A percentile compares a stretch with the other conserved stretches of the same genome.
Conservation (phyloP, 2,113 vertebrate genomes). For the Trematomus loennbergii region DNA sequence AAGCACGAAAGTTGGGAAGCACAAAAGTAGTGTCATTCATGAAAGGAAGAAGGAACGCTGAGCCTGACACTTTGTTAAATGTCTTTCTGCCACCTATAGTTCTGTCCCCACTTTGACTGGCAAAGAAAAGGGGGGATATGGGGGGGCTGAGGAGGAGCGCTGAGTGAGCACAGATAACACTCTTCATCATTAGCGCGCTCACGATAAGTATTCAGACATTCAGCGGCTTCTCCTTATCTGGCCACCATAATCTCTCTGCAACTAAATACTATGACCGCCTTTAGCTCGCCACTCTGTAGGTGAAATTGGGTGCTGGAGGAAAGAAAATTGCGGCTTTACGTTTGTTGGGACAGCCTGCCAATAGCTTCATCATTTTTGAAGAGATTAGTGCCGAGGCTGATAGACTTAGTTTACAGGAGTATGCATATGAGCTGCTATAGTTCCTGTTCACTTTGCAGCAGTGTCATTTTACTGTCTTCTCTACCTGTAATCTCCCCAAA, state of each 20-base stretch:
- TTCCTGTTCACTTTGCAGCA: conserved; percentile 18
- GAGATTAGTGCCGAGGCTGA: conserved; percentile 48
- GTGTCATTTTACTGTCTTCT: conserved; percentile 21
- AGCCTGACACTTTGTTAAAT: conserved; percentile 53
- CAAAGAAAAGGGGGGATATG: conserved; percentile 3
- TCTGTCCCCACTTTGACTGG: conserved; percentile 56
- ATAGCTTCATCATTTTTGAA: conserved; percentile 55
- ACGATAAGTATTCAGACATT: conserved; percentile 81
- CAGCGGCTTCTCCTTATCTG: conserved; percentile 77
- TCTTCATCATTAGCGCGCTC: conserved; percentile 67
- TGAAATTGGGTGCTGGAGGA: conserved; percentile 56
- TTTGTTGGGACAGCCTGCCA: conserved; percentile 50
- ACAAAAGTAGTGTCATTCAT: conserved; percentile 44
- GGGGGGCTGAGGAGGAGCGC: conserved; percentile 45
- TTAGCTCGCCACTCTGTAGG: conserved; percentile 53
- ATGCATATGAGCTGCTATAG: conserved; percentile 22
- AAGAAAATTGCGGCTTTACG: conserved; percentile 44
- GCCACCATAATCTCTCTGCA: conserved; percentile 67
- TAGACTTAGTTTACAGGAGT: conserved; percentile 30
- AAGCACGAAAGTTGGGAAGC: neutral
- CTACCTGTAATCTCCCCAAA: conserved; percentile 17
- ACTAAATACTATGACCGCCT: conserved; percentile 65
- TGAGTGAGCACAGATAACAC: conserved; percentile 79
- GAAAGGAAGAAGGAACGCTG: conserved; percentile 38
- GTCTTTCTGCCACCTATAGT: conserved; percentile 49